Conservation (phyloP, 2,888 invertebrate genomes). For the Pelosia muscerda region DNA sequence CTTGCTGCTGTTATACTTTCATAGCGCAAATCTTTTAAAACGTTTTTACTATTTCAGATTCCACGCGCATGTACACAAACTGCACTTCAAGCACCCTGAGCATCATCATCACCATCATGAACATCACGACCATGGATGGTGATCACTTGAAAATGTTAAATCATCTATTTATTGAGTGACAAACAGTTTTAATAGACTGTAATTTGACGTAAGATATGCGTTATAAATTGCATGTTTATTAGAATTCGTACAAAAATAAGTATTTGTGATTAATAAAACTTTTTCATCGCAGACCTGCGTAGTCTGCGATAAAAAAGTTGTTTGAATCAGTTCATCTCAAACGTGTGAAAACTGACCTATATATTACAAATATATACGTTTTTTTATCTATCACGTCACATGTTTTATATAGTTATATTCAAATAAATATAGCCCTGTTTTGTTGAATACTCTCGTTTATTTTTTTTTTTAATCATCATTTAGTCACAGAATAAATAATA, state of each 20-base stretch:
- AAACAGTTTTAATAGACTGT: constrained; percentile 1
- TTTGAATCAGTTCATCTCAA: neutral
- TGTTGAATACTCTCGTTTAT: neutral
- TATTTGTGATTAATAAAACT: neutral
- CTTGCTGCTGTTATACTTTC: constrained; percentile 35
- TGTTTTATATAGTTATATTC: neutral
- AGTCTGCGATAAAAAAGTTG: constrained; percentile 4
- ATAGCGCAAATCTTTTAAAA: neutral
- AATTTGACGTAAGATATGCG: neutral
- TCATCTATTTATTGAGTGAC: neutral
- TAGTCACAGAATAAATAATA: too few species aligned
- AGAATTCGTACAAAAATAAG: neutral
- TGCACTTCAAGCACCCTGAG: neutral
- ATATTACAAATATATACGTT: constrained; percentile 2
- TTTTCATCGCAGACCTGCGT: neutral
- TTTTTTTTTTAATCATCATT: neutral
- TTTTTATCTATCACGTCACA: neutral
- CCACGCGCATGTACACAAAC: neutral
- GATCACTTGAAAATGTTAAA: neutral
- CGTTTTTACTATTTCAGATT: constrained; percentile 1
- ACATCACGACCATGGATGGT: neutral
- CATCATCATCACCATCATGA: neutral
- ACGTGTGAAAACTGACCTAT: constrained; percentile 4
- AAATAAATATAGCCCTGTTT: neutral
- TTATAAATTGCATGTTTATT: constrained; percentile 8